These are phyloP conservation scores for Drosophila tripunctata DNA, from an alignment of 2,888 invertebrate species.

Conservation along the genomic window DNA sequence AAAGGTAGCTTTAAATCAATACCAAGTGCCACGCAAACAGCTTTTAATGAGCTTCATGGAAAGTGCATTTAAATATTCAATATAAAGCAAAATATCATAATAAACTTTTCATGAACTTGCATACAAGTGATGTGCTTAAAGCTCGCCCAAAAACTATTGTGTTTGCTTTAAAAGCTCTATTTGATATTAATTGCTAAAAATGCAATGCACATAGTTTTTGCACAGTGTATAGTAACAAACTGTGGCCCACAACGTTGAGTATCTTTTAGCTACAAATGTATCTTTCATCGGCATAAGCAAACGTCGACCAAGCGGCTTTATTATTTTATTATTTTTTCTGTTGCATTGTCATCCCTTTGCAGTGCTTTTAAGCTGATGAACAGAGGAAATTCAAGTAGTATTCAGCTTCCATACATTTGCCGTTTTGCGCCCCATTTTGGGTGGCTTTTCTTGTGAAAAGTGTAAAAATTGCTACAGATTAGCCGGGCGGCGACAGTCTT, in stretches of 20 bases:
- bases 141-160: no score
- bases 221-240: neutral
- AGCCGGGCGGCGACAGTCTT: conserved; percentile 51
- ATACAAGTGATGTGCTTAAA: no score
- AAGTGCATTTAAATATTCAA: no score
- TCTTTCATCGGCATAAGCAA: conserved; percentile 42
- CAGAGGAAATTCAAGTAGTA: conserved; percentile 56
- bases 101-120: no score
- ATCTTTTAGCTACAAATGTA: conserved; percentile 51
- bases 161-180: no score
- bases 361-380: conserved; percentile 71
- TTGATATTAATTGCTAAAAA: no score
- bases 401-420: conserved; percentile 39
- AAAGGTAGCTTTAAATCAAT: no score
- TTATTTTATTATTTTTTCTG: conserved; percentile 48
- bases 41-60: no score
- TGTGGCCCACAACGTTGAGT: conserved; percentile 1
- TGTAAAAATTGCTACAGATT: conserved; percentile 63
- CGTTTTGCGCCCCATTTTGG: conserved; percentile 8
- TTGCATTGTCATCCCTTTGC: conserved; percentile 32
- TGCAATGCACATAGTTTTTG: neutral
- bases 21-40: no score
- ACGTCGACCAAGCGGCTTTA: conserved; percentile 53
- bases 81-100: no score
- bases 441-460: conserved; percentile 43